Evolutionary conservation across 2,888 invertebrate genomes (phyloP).

Genomic region (Heliconius cydno): DNA sequence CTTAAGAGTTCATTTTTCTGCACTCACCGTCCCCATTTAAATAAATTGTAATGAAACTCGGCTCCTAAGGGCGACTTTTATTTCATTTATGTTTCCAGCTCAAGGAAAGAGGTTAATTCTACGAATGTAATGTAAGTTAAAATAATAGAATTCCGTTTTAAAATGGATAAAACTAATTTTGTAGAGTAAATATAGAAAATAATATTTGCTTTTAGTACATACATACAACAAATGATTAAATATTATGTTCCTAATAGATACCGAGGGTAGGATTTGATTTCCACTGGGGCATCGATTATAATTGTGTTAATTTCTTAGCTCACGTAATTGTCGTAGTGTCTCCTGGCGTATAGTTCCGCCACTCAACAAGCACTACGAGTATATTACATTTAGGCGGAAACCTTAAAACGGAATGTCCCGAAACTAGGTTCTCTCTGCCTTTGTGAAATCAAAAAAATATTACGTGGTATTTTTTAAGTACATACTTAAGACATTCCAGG

Average conservation of each 20-base stretch:
- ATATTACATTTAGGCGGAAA: too few species aligned
- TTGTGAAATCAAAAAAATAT: too few species aligned
- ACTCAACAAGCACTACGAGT: background rate
- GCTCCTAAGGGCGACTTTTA: conserved; percentile 28
- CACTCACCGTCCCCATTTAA: conserved; percentile 41
- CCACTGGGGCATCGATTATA: too few species aligned
- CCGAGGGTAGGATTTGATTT: too few species aligned
- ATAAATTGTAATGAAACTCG: conserved; percentile 39
- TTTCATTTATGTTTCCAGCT: conserved; percentile 34
- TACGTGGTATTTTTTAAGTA: too few species aligned
- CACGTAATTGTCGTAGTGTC: too few species aligned
- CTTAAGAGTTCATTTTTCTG: conserved; percentile 44
- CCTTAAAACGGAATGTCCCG: too few species aligned
- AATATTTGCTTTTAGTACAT: background rate
- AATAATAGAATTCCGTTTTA: conserved; percentile 6
- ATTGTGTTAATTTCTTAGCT: too few species aligned
- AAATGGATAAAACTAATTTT: background rate
- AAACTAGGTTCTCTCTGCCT: too few species aligned
- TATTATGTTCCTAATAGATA: too few species aligned
- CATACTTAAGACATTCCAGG: too few species aligned
- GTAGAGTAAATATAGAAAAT: background rate
- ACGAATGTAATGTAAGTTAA: background rate
- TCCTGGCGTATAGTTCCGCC: background rate
- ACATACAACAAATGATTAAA: background rate
- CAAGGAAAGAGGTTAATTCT: conserved; percentile 18